Base-by-base conservation (phyloP, 2,888 invertebrate species). In the Sericinus montela region DNA sequence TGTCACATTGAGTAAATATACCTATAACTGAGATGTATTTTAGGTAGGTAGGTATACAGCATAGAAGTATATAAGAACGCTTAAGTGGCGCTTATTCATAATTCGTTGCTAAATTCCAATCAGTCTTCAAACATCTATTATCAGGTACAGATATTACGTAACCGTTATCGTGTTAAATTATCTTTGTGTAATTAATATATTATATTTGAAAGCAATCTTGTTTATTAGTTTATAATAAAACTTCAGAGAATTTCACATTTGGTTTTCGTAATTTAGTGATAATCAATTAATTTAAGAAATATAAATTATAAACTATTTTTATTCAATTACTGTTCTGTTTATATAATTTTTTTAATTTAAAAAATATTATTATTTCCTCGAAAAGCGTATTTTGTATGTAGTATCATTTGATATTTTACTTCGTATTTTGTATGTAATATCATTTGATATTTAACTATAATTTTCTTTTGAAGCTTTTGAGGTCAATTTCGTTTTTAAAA, bases 101-200 rank as follows among this genome's bases (percentile, higher is more conserved):
- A 32, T 32, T 3, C 1, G 36, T 42, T 10, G 48, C 37, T 32
- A 48, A 16, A 42, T 37, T 23, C 15, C 37, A 37, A 42, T 48
- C 10, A 15, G 30, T 37, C 41, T 42, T 29, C 11, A 32, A 11
- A 11, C 11, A 42, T 41, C 41, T 41, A 48, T 30, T 37, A 42
- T 32, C 41, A 30, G 37, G 42, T 48, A 48, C 36, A 42, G 41
- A 19, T 9, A 11, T 32, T 37, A 37, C 48, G 48, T 42, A 19
- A 48, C 23, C 13, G 29, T 32, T 13, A 42, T 42, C 41, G 38
- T 11, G 11, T 38, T 25, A 6, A 42, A 48, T 30, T 48, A 42
- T 14, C 44, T 36, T 36, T 37, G 19, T 14, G 42, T 23, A 23
- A 30, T 15, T 28, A 36, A 47, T 47, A 48, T 48, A 48, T 37